Percentiles rank a stretch among this genome's conserved stretches.
Evolutionary conservation across 2,888 invertebrate genomes (phyloP).

Genomic region (Scaptodrosophila latifasciaeformis): DNA sequence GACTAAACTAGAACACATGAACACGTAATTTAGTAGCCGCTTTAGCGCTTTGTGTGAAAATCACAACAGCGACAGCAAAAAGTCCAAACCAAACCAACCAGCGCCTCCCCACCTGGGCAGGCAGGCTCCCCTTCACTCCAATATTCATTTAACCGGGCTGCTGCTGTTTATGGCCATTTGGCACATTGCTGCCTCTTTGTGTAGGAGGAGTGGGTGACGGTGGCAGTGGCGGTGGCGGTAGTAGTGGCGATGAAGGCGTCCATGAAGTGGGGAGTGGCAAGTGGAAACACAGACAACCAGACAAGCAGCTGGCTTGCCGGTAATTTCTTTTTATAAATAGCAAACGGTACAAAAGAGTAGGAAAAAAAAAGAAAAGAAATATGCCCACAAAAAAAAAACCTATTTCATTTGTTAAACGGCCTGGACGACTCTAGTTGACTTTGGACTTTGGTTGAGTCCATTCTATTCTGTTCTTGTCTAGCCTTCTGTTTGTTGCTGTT

Average conservation of each 20-base stretch:
- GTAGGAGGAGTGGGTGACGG: slow-evolving; percentile 17
- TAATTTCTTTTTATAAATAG: slow-evolving; percentile 68
- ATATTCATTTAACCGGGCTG: slow-evolving; percentile 31
- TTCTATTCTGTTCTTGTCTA: too few species aligned
- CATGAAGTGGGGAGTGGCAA: too few species aligned
- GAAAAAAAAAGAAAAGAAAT: slow-evolving; percentile 31
- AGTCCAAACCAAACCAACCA: slow-evolving; percentile 12
- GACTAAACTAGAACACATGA: slow-evolving; percentile 64
- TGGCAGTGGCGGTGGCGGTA: slow-evolving; percentile 28
- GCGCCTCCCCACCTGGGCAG: background rate
- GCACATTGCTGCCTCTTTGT: slow-evolving; percentile 47
- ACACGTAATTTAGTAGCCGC: slow-evolving; percentile 69
- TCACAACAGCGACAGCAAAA: slow-evolving; percentile 61
- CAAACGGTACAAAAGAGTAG: slow-evolving; percentile 26
- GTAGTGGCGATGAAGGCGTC: too few species aligned
- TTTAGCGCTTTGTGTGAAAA: slow-evolving; percentile 67
- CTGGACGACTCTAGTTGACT: too few species aligned
- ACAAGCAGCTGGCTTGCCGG: slow-evolving; percentile 61
- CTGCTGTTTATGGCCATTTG: slow-evolving; percentile 59
- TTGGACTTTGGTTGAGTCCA: background rate
- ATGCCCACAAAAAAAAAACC: slow-evolving; percentile 30
- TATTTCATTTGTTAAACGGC: slow-evolving; percentile 42
- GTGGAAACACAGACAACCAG: too few species aligned
- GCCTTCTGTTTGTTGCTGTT: too few species aligned
- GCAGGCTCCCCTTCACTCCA: background rate